phyloP scores from a whole-genome alignment of 2,113 vertebrate species.

The Proterorhinus semilunaris region DNA sequence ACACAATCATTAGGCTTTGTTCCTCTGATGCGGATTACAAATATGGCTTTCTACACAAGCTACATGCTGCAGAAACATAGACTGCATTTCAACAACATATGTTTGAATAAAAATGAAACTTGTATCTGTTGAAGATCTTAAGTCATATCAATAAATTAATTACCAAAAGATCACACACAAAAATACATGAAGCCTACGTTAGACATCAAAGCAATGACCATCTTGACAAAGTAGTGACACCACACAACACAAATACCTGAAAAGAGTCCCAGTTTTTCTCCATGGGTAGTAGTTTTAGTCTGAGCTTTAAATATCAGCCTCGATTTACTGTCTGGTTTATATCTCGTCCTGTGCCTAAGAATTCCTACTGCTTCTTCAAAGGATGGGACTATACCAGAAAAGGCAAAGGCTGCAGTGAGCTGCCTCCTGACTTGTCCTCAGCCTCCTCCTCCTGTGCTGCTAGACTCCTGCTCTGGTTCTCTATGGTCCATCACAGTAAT shows the following conservation, averaged over 20 bases:
- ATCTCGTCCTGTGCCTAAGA: constrained; percentile 55
- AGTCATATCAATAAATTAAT: too few relatives aligned
- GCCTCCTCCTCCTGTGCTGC: constrained; percentile 52
- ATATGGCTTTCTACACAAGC: too few relatives aligned
- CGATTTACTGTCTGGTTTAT: constrained; percentile 68
- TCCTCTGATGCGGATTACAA: too few relatives aligned
- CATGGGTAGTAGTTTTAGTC: constrained; percentile 41
- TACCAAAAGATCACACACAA: too few relatives aligned
- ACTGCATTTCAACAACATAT: too few relatives aligned
- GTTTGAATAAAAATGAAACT: too few relatives aligned
- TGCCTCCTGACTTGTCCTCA: constrained; percentile 36
- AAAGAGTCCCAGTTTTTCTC: constrained; percentile 53
- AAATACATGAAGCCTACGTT: too few relatives aligned
- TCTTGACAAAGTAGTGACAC: neutral
- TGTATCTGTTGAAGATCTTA: too few relatives aligned
- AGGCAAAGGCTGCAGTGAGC: constrained; percentile 71
- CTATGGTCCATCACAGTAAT: constrained; percentile 36
- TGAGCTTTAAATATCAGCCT: constrained; percentile 41
- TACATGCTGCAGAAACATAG: too few relatives aligned
- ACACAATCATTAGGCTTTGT: too few relatives aligned
- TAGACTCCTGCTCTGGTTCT: constrained; percentile 68
- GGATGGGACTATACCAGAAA: constrained; percentile 76
- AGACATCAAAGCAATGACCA: too few relatives aligned
- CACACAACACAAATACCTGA: constrained; percentile 55
- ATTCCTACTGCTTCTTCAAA: constrained; percentile 62